Evolutionary conservation across 2,113 vertebrate species (phyloP).

Genomic region (Aegotheles bennettii): DNA sequence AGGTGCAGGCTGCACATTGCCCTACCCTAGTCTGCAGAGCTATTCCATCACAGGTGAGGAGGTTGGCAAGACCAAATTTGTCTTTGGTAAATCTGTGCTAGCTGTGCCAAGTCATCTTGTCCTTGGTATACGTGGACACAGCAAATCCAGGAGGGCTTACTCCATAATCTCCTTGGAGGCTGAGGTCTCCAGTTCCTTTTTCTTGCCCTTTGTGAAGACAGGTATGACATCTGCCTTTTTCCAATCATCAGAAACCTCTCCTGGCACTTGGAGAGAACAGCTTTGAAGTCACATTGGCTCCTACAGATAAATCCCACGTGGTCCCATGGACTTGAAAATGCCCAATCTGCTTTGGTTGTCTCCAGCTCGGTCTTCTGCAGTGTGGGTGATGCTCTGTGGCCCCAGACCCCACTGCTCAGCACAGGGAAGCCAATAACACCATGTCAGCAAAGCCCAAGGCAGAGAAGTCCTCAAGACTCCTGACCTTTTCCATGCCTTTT

Average conservation of each 20-base stretch:
- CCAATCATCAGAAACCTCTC: not conserved
- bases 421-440: not conserved
- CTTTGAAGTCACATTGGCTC: not conserved
- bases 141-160: not conserved
- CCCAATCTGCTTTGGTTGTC: not conserved
- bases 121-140: not conserved
- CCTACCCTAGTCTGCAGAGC: rapidly evolving
- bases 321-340: not conserved
- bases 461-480: rapidly evolving
- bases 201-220: not conserved
- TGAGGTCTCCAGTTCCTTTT: not conserved
- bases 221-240: not conserved
- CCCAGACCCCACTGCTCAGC: no score
- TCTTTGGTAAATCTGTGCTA: not conserved
- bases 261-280: not conserved
- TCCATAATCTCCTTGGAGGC: not conserved
- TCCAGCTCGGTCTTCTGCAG: not conserved
- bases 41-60: rapidly evolving
- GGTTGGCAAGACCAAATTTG: not conserved
- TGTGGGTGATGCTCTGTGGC: not conserved
- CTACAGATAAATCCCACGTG: not conserved
- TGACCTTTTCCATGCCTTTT: not conserved
- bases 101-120: not conserved
- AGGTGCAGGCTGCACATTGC: not conserved
- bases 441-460: not conserved